These are phyloP conservation scores for Aquatica leii DNA, from an alignment of 2,888 invertebrate genomes.

Conservation along the genomic window DNA sequence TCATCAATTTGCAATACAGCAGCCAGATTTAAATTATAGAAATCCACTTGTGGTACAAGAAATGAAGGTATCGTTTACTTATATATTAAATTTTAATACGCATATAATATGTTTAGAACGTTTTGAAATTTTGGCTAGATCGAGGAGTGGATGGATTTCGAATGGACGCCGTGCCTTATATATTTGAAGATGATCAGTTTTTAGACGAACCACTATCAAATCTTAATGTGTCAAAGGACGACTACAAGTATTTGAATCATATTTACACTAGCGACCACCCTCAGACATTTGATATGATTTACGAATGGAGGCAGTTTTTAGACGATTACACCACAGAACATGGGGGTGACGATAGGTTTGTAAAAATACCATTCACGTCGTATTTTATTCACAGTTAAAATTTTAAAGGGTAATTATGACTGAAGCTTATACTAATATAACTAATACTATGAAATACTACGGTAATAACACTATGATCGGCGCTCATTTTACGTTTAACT, in stretches of 20 bases:
- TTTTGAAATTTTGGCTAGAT: conserved; percentile 81
- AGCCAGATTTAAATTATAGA: conserved; percentile 85
- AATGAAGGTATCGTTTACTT: conserved; percentile 62
- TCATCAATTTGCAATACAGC: conserved; percentile 77
- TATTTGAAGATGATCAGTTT: conserved; percentile 60
- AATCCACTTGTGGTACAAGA: conserved; percentile 73
- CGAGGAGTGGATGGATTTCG: conserved; percentile 89
- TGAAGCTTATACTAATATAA: conserved; percentile 73
- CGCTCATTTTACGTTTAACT: conserved; percentile 82
- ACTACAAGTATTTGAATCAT: conserved; percentile 68
- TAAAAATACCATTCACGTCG: background rate
- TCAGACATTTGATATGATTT: conserved; percentile 71
- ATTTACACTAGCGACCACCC: conserved; percentile 68
- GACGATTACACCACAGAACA: conserved; percentile 63
- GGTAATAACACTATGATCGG: conserved; percentile 64
- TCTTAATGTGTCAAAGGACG: conserved; percentile 50
- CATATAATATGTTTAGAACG: conserved; percentile 64
- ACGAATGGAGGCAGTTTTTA: conserved; percentile 70
- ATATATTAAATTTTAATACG: background rate
- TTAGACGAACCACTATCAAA: conserved; percentile 59
- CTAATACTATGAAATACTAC: conserved; percentile 72
- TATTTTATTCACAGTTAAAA: background rate
- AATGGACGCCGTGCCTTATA: conserved; percentile 73
- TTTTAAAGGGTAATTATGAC: conserved; percentile 74
- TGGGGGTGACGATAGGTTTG: conserved; percentile 57